Percentiles rank a stretch among this genome's conserved stretches.
Evolutionary conservation across 2,888 invertebrate genomes (phyloP).

Genomic region (Drosophila paramelanica): DNA sequence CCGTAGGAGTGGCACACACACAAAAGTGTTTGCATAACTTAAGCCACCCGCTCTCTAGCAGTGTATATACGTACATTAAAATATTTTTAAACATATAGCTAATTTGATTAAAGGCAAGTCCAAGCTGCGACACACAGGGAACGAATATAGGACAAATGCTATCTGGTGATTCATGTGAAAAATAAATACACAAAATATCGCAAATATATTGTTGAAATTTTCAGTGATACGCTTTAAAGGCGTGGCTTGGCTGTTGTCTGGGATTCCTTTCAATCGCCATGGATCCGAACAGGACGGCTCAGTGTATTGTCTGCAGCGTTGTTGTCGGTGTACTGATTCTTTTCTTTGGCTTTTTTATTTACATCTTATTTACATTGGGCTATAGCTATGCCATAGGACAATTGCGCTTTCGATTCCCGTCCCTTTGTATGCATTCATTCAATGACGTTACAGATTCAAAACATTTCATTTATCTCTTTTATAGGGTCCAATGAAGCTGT

Average conservation of each 20-base stretch:
- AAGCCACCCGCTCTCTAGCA: conserved; percentile 38
- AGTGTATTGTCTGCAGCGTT: conserved; percentile 26
- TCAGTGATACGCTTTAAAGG: conserved; percentile 43
- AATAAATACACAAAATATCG: conserved; percentile 19
- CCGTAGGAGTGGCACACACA: conserved; percentile 73
- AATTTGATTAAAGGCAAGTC: conserved; percentile 50
- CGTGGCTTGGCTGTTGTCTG: conserved; percentile 57
- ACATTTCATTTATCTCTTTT: neutral
- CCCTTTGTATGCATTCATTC: conserved; percentile 9
- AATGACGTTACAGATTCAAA: neutral
- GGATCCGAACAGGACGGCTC: conserved; percentile 30
- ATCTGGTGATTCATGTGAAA: conserved; percentile 16
- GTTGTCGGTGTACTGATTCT: conserved; percentile 24
- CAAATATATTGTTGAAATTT: conserved; percentile 10
- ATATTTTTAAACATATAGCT: conserved; percentile 20
- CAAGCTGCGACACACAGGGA: conserved; percentile 15
- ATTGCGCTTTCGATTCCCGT: neutral
- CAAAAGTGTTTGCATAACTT: conserved; percentile 77
- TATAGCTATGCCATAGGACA: neutral
- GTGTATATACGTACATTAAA: neutral
- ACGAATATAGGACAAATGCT: conserved; percentile 16
- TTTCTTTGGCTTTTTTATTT: conserved; percentile 2
- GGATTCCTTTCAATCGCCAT: conserved; percentile 17
- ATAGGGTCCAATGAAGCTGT: conserved; percentile 2
- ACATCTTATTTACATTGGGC: conserved; percentile 8